Evolutionary conservation across 2,113 vertebrate species (phyloP), one percentile per base, ranked within the genome.

Genomic region (Paramisgurnus dabryanus): DNA sequence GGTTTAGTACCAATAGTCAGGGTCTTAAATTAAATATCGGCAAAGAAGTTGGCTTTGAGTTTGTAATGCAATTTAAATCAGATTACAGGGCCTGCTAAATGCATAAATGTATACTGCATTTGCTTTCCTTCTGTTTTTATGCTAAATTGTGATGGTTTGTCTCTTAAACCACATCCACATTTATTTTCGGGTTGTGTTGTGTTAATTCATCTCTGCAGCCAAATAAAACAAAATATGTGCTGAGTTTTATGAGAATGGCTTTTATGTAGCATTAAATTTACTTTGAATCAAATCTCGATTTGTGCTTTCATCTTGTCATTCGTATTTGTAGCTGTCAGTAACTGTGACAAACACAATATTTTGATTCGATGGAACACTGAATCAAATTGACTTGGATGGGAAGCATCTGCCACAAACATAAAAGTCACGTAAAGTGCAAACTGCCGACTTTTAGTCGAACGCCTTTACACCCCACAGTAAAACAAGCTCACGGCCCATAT

Each of bases 401-500:
- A 61, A 60, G 39, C 71, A 74, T 61, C 71, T 61, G 57, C 71
- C 71, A 34, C 1, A 40, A 63, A 45, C 57, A 63, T 74, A 61
- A 74, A 74, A 45, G 57, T 63, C 71, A 61, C 55, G 43, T 74
- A 47, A 74, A 74, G 61, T 61, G 40, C 47, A 61, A 61, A 34
- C 41, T 11, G 70, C 17, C 5, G 34, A 58, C 53, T 43, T 58
- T 53, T 53, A 53, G 49, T 9, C 12, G 47, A 70, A 70, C 34
- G 17, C 50, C 18, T 10, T 72, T 17, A 58, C 40, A 39, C 34
- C 39, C 69, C 53, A 72, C 50, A 41, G 34, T 72, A 58, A 74
- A 74, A 34, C n/a, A 3, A 61, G 12, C 55, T 27, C 40, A 15
- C 27, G 71, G 18, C 40, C 71, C 11, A 61, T 47, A 47, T 47